A percentile compares a stretch with the other conserved stretches of the same genome.
Conservation (phyloP, 2,888 invertebrate species). For the Perdita meconis region DNA sequence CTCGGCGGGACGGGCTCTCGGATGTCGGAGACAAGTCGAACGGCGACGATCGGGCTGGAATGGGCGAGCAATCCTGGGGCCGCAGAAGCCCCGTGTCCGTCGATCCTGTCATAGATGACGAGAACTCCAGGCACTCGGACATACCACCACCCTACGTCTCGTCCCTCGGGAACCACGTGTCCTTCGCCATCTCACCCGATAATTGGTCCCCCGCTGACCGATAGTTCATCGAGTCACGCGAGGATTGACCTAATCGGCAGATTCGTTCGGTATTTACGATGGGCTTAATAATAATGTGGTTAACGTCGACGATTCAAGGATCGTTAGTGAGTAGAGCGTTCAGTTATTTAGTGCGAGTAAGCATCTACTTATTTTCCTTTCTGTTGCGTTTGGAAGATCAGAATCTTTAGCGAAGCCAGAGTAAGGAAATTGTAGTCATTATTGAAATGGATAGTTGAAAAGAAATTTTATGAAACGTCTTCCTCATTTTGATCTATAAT, state of each 20-base stretch:
- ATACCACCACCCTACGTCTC: constrained; percentile 73
- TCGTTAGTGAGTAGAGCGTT: not conserved
- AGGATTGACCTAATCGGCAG: constrained; percentile 35
- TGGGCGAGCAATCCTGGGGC: constrained; percentile 83
- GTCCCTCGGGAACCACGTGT: constrained; percentile 48
- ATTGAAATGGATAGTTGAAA: too few species aligned
- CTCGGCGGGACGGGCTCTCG: constrained; percentile 80
- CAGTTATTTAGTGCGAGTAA: too few species aligned
- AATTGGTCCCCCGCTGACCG: constrained; percentile 13
- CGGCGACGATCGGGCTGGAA: constrained; percentile 81
- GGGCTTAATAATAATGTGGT: not conserved
- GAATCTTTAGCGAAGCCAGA: not conserved
- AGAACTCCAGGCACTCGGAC: constrained; percentile 75
- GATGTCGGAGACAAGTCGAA: constrained; percentile 83
- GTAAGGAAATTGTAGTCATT: too few species aligned
- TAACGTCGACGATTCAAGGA: not conserved
- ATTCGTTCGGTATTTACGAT: constrained; percentile 43
- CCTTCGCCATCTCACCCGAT: constrained; percentile 48
- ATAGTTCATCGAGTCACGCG: constrained; percentile 54
- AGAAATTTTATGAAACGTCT: too few species aligned
- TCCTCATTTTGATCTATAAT: too few species aligned
- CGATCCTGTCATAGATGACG: constrained; percentile 79
- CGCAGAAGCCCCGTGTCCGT: constrained; percentile 73
- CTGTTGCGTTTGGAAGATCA: not conserved
- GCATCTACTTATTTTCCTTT: too few species aligned